phyloP scores from a whole-genome alignment of 1,140 invertebrate species.

The Zaprionus africanus region DNA sequence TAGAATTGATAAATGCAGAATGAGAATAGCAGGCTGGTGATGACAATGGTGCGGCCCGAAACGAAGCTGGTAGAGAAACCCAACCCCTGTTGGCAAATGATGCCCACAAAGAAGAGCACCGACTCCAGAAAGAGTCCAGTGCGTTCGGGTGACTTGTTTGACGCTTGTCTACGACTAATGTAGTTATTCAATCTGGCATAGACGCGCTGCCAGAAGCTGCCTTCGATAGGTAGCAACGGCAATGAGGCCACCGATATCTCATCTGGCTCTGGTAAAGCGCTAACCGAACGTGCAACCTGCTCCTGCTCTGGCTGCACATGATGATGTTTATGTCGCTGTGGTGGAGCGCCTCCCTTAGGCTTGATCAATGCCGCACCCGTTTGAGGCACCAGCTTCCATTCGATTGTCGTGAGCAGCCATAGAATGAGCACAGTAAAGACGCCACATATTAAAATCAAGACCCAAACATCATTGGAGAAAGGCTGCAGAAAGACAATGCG shows the following conservation, averaged over 20 bases:
- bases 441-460: constrained; percentile 82
- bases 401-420: constrained; percentile 75
- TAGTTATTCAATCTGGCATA: constrained; percentile 49
- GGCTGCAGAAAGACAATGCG: constrained; percentile 87
- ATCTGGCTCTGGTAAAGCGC: constrained; percentile 7
- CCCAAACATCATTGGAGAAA: constrained; percentile 86
- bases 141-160: constrained; percentile 37
- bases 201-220: constrained; percentile 49
- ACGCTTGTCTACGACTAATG: constrained; percentile 29
- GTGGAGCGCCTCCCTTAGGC: constrained; percentile 65
- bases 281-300: neutral
- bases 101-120: constrained; percentile 83
- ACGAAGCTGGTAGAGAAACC: constrained; percentile 84
- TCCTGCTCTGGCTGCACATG: constrained; percentile 12
- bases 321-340: constrained; percentile 36
- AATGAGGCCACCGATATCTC: constrained; percentile 19
- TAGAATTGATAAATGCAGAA: constrained; percentile 89
- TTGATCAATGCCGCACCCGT: constrained; percentile 68
- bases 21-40: constrained; percentile 88
- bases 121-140: constrained; percentile 77
- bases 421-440: constrained; percentile 70
- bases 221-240: constrained; percentile 17
- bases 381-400: constrained; percentile 67
- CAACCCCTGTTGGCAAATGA: constrained; percentile 85
- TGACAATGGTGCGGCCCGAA: constrained; percentile 87